phyloP scores from a whole-genome alignment of 2,113 vertebrate species.

The Eudyptes chrysolophus region DNA sequence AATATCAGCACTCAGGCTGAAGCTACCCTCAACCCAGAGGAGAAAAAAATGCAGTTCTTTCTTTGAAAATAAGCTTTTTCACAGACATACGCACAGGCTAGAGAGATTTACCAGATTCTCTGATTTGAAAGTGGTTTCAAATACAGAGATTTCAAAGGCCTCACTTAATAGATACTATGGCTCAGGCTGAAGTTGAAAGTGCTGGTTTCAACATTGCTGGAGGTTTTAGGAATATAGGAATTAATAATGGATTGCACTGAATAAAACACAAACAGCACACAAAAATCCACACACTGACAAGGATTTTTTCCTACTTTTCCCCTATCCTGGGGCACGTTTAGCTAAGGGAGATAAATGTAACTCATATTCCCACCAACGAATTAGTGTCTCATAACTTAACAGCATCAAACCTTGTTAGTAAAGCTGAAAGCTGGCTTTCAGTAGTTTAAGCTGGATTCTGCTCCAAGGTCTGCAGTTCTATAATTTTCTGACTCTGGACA shows the following conservation, averaged over 20 bases:
- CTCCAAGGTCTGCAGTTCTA: neutral
- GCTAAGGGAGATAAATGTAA: neutral
- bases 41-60: neutral
- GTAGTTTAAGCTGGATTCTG: neutral
- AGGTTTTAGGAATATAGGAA: neutral
- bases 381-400: neutral
- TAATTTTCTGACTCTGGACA: neutral
- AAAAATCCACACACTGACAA: neutral
- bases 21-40: neutral
- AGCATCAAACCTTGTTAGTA: neutral
- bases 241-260: slow-evolving; percentile 27
- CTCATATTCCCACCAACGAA: neutral
- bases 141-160: neutral
- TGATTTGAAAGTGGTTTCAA: slow-evolving; percentile 36
- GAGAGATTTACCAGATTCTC: slow-evolving; percentile 16
- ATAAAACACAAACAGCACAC: slow-evolving; percentile 45
- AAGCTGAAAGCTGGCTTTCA: neutral
- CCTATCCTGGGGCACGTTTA: neutral
- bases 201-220: neutral
- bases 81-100: neutral
- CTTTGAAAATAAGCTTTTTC: slow-evolving; percentile 27
- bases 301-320: neutral
- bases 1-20: neutral
- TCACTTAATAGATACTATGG: neutral
- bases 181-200: slow-evolving; percentile 4